phyloP scores from a whole-genome alignment of 2,888 invertebrate genomes.

The Oxyteleia sp. region DNA sequence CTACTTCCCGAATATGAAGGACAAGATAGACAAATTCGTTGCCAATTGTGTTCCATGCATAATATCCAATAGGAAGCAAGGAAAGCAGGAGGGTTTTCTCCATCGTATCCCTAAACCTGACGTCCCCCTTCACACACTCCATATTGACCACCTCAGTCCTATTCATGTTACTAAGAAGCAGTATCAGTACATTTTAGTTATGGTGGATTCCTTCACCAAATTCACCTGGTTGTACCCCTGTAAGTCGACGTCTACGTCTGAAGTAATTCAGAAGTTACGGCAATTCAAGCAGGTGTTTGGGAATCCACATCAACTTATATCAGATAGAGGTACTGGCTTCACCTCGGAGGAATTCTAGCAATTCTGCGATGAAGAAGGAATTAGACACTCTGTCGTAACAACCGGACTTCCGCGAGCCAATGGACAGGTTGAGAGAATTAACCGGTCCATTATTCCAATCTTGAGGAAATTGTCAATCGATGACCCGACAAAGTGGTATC shows the following conservation, averaged over 20 bases:
- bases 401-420: conserved; percentile 29
- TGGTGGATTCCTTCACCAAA: neutral
- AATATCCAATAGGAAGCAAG: conserved; percentile 25
- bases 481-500: conserved; percentile 44
- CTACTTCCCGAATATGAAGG: conserved; percentile 33
- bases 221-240: conserved; percentile 36
- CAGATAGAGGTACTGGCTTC: conserved; percentile 60
- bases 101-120: conserved; percentile 37
- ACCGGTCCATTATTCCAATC: conserved; percentile 7
- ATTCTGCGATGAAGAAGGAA: conserved; percentile 40
- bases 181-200: conserved; percentile 31
- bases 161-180: conserved; percentile 3
- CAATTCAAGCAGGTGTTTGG: conserved; percentile 50
- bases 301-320: conserved; percentile 42
- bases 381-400: conserved; percentile 36
- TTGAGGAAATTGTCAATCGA: conserved; percentile 46
- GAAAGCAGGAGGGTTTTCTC: conserved; percentile 50
- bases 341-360: conserved; percentile 44
- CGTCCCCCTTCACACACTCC: conserved; percentile 26
- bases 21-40: conserved; percentile 40
- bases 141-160: conserved; percentile 23
- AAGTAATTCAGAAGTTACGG: conserved; percentile 44
- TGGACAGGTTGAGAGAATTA: neutral
- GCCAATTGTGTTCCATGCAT: conserved; percentile 45
- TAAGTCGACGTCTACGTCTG: conserved; percentile 28